A percentile compares a stretch with the other conserved stretches of the same genome.
Conservation (phyloP, 2,113 vertebrate species). For the Rhinogobius similis region DNA sequence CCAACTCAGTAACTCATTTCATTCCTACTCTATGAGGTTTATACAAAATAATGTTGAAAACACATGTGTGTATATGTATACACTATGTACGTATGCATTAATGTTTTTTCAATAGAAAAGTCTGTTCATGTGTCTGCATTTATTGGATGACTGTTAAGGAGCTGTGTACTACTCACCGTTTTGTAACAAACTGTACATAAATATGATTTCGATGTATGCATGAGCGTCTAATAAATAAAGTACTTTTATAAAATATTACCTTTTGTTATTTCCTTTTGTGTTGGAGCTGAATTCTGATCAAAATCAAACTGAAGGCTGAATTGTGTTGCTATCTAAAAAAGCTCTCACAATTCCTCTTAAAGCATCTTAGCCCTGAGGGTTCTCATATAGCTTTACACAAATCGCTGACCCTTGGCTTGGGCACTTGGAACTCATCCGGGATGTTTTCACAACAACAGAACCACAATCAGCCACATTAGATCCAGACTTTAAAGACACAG, state of each 20-base stretch:
- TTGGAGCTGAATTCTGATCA: no score
- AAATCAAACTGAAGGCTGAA: background rate
- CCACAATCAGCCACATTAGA: constrained; percentile 30
- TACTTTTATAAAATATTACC: constrained; percentile 30
- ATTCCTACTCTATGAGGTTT: constrained; percentile 1
- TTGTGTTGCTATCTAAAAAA: background rate
- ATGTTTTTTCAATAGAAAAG: background rate
- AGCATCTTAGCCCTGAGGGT: constrained; percentile 40
- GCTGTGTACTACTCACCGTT: constrained; percentile 32
- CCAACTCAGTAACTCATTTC: background rate
- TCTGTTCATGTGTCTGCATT: background rate
- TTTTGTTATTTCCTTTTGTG: no score
- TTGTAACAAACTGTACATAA: constrained; percentile 43
- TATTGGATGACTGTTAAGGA: background rate
- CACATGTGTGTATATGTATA: constrained; percentile 17
- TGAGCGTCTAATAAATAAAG: constrained; percentile 53
- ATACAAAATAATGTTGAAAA: constrained; percentile 17
- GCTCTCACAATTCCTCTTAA: constrained; percentile 13
- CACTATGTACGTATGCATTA: background rate
- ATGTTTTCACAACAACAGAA: constrained; percentile 64
- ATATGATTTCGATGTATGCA: constrained; percentile 50
- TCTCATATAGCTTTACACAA: constrained; percentile 44
- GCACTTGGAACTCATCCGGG: constrained; percentile 33
- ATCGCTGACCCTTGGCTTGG: constrained; percentile 41
- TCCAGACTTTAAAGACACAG: background rate